Evolutionary conservation across 1,140 invertebrate species (phyloP).

Genomic region (Myzus persicae): DNA sequence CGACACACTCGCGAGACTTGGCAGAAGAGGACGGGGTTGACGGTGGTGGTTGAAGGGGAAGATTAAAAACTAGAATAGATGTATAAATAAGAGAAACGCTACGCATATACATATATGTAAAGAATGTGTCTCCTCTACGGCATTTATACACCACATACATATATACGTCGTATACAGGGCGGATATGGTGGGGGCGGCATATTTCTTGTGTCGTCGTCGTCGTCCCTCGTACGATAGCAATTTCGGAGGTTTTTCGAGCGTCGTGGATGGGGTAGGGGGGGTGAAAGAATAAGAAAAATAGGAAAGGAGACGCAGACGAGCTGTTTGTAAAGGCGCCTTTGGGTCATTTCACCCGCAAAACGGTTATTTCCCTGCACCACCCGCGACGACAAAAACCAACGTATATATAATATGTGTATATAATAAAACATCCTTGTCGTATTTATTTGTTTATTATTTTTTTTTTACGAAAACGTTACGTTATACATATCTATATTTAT

Average conservation of each 20-base stretch:
- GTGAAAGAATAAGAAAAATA: neutral
- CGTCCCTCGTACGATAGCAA: neutral
- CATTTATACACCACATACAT: neutral
- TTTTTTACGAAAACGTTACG: neutral
- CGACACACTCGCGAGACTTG: neutral
- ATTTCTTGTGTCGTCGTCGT: constrained; percentile 33
- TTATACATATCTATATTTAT: neutral
- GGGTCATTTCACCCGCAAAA: constrained; percentile 40
- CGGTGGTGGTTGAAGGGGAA: neutral
- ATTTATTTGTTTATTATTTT: constrained; percentile 8
- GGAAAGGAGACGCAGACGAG: constrained; percentile 45
- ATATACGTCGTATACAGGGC: neutral
- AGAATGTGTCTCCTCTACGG: constrained; percentile 6
- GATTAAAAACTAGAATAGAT: constrained; percentile 46
- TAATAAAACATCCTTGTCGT: constrained; percentile 33
- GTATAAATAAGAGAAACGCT: constrained; percentile 43
- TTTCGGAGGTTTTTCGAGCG: constrained; percentile 28
- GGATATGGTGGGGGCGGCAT: constrained; percentile 41
- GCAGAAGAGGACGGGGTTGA: neutral
- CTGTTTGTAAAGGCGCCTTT: constrained; percentile 48
- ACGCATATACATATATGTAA: neutral
- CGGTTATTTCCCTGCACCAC: constrained; percentile 28
- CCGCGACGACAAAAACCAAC: constrained; percentile 34
- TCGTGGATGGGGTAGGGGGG: neutral
- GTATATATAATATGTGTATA: neutral